phyloP scores from a whole-genome alignment of 2,888 invertebrate species.

The Dascillus cervinus region DNA sequence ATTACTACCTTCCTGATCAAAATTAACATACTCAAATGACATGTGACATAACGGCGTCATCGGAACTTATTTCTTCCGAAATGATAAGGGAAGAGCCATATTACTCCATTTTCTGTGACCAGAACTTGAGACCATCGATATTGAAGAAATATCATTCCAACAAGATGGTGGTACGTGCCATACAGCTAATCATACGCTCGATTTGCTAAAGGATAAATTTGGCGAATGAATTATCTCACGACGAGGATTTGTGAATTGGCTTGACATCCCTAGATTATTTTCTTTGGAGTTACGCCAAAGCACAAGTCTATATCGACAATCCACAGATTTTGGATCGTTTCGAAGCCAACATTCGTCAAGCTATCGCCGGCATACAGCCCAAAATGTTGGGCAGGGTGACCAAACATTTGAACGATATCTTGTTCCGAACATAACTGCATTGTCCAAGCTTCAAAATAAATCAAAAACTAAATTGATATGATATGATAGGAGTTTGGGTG shows the following conservation, averaged over 20 bases:
- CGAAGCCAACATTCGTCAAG: constrained; percentile 9
- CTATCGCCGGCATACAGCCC: constrained; percentile 6
- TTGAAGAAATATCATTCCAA: constrained; percentile 4
- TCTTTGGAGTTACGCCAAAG: constrained; percentile 6
- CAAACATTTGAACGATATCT: constrained; percentile 5
- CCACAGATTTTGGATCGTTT: constrained; percentile 10
- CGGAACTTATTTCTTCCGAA: constrained; percentile 7
- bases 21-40: too few species aligned
- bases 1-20: too few species aligned
- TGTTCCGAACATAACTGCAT: too few species aligned
- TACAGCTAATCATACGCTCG: constrained; percentile 4
- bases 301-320: constrained; percentile 7
- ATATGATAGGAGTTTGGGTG: too few species aligned
- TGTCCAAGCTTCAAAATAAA: constrained; percentile 7
- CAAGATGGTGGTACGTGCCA: constrained; percentile 7
- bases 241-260: constrained; percentile 8
- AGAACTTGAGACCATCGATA: constrained; percentile 18
- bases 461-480: constrained; percentile 5
- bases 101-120: constrained; percentile 14
- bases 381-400: constrained; percentile 6
- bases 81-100: constrained; percentile 26
- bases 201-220: constrained; percentile 6
- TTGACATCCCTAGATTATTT: constrained; percentile 5
- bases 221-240: constrained; percentile 7
- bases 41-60: constrained; percentile 24